Percentiles rank a stretch among this genome's conserved stretches.
Evolutionary conservation across 2,888 invertebrate species (phyloP).

Genomic region (Leistus spinibarbis): DNA sequence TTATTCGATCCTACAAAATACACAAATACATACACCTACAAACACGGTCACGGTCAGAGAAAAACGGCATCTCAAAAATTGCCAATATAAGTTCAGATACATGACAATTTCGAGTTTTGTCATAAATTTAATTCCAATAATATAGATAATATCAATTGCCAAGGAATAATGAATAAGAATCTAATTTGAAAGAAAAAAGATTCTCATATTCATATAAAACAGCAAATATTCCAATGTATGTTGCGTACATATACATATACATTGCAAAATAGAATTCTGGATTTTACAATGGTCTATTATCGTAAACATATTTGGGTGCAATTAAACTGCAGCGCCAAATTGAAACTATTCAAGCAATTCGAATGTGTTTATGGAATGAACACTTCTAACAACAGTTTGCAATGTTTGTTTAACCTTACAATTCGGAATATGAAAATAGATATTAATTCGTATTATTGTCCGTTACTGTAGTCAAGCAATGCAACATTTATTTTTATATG

Average conservation of each 20-base stretch:
- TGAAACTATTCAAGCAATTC: background rate
- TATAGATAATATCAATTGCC: background rate
- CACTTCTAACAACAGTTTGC: constrained; percentile 4
- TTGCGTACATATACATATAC: background rate
- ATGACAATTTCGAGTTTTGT: too few species aligned
- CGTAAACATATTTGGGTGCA: background rate
- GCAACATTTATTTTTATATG: background rate
- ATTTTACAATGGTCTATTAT: background rate
- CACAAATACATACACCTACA: too few species aligned
- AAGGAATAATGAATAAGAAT: too few species aligned
- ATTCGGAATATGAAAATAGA: background rate
- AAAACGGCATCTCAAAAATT: too few species aligned
- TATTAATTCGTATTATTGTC: background rate
- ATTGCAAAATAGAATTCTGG: background rate
- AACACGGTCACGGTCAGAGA: too few species aligned
- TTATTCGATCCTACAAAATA: too few species aligned
- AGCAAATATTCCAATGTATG: background rate
- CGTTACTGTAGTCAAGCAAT: background rate
- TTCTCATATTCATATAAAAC: background rate
- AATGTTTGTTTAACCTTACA: background rate
- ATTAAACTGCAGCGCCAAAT: background rate
- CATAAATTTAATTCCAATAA: too few species aligned
- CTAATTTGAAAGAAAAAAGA: too few species aligned
- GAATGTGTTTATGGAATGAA: background rate
- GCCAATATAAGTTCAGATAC: too few species aligned